Evolutionary conservation across 2,797 vertebrate genomes (phyloP), one percentile per base, ranked within the genome.

Genomic region (Rhynchotus rufescens): DNA sequence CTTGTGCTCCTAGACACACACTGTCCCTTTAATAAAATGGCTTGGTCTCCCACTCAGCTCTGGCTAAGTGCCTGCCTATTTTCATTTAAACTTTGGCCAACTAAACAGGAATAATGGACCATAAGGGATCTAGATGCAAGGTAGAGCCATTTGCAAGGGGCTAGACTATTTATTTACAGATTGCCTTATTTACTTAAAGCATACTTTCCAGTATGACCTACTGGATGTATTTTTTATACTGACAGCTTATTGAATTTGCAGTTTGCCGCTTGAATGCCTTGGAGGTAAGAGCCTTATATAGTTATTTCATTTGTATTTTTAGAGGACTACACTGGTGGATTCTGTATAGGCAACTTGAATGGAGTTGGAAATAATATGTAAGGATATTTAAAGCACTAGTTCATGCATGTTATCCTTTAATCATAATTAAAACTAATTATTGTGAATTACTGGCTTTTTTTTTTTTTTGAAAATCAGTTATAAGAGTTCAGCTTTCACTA

Each of bases 21-120:
- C 93, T 97, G 93, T 80, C 83, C 82, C 96, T 98, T 98, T 97
- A 98, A 98, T 68, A 36, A 36, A 68, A 57, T 42, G 44, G 1
- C n/a, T 91, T 61, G n/a, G 30, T 76, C 30, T 95, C 89, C 95
- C 64, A 59, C 88, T 88, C 94, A 80, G 89, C 74, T 77, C 84
- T 97, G 96, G 97, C 97, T 62, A 77, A 89, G 62, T 95, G 97
- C 96, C 97, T 87, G n/a, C 38, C 72, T 66, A 67, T 85, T 95
- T 94, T 96, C 47, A 42, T 83, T 95, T 97, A 92, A 91, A 93
- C 61, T 93, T 94, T 84, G 66, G 68, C 82, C 86, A 95, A 79
- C 90, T 90, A 19, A 94, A 84, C 60, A 88, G 66, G 92, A 95
- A 47, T 89, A 80, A 84, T 93, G 86, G 89, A 90, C 80, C 71